These are phyloP conservation scores for Sinosuthora webbiana DNA, from an alignment of 2,113 vertebrate genomes.

Conservation along the genomic window DNA sequence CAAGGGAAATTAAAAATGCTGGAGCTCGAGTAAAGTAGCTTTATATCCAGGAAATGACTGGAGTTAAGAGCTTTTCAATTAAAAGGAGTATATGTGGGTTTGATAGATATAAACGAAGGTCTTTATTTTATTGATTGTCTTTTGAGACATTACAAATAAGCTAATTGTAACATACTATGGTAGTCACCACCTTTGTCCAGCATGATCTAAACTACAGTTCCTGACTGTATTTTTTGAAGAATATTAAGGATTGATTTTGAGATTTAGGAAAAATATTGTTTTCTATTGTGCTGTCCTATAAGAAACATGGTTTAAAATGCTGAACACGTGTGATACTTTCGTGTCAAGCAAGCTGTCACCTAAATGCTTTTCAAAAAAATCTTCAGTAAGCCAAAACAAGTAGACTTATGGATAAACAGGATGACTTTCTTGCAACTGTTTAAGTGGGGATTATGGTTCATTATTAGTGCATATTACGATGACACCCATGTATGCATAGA, in stretches of 20 bases:
- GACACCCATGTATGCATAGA: background rate
- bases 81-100: background rate
- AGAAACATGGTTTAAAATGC: background rate
- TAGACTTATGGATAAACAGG: background rate
- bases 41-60: conserved; percentile 36
- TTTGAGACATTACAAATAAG: conserved; percentile 8
- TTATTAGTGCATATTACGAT: background rate
- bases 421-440: background rate
- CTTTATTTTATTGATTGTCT: conserved; percentile 30
- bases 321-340: background rate
- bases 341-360: background rate
- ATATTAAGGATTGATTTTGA: background rate
- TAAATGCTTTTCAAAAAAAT: background rate
- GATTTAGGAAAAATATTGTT: background rate
- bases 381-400: background rate
- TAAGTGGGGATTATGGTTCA: background rate
- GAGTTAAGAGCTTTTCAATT: conserved; percentile 59
- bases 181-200: background rate
- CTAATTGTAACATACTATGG: background rate
- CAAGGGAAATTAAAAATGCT: conserved; percentile 36
- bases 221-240: background rate
- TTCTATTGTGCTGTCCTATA: background rate
- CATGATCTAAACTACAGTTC: background rate
- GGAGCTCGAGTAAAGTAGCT: background rate
- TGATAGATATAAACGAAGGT: conserved; percentile 29